These are phyloP conservation scores for Brachionus paranguensis DNA, from an alignment of 1,140 invertebrate genomes.

Conservation along the genomic window DNA sequence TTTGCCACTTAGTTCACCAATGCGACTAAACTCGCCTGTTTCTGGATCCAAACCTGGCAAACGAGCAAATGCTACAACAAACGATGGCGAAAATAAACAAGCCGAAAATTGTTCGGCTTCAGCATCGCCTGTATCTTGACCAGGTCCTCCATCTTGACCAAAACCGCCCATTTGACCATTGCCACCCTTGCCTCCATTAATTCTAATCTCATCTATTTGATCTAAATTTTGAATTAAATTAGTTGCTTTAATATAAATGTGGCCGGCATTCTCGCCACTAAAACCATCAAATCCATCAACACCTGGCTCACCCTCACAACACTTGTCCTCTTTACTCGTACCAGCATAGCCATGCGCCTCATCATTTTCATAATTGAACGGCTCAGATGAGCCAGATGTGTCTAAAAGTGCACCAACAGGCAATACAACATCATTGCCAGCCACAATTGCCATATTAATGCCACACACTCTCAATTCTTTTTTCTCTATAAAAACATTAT, in stretches of 20 bases:
- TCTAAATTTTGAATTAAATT: not conserved
- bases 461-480: not conserved
- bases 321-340: not conserved
- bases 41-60: not conserved
- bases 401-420: not conserved
- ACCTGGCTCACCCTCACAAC: not conserved
- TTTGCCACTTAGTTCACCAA: not conserved
- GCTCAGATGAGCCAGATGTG: not conserved
- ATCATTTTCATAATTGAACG: not conserved
- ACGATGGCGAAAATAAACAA: not conserved
- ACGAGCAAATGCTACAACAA: not conserved
- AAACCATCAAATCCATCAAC: not conserved
- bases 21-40: slow-evolving; percentile 2
- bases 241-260: not conserved
- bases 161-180: not conserved
- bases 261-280: slow-evolving; percentile 5
- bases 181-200: not conserved
- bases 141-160: not conserved
- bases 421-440: not conserved
- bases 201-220: not conserved
- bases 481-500: not conserved
- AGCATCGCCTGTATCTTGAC: not conserved
- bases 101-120: not conserved
- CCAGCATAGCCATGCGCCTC: not conserved
- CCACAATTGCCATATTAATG: not conserved